phyloP scores from a whole-genome alignment of 2,888 invertebrate genomes.

The Branchinecta sandiegonensis region DNA sequence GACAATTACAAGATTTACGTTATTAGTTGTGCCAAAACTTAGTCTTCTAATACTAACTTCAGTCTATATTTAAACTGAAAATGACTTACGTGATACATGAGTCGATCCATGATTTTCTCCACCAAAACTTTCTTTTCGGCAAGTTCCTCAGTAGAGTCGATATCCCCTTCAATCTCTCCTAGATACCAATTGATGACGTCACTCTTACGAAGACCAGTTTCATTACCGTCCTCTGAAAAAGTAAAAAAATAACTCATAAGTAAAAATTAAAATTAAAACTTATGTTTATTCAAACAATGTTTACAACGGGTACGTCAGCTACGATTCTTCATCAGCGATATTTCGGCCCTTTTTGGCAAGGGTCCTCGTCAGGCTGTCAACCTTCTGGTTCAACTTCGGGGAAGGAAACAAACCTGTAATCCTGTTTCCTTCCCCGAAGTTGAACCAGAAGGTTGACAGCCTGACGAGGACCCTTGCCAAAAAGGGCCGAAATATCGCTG shows the following conservation, averaged over 20 bases:
- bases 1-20: background rate
- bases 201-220: slow-evolving; percentile 45
- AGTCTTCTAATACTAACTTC: slow-evolving; percentile 16
- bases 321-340: too few species aligned
- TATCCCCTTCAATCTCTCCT: slow-evolving; percentile 65
- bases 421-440: too few species aligned
- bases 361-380: too few species aligned
- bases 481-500: too few species aligned
- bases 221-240: slow-evolving; percentile 28
- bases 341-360: too few species aligned
- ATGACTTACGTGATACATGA: slow-evolving; percentile 60
- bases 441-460: too few species aligned
- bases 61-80: background rate
- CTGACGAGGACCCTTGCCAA: too few species aligned
- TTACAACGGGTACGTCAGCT: too few species aligned
- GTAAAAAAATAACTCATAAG: slow-evolving; percentile 26
- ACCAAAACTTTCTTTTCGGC: slow-evolving; percentile 72
- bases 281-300: too few species aligned
- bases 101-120: slow-evolving; percentile 83
- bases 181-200: slow-evolving; percentile 88
- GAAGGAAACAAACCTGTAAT: too few species aligned
- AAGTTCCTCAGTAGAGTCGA: slow-evolving; percentile 81
- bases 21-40: background rate
- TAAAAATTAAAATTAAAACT: slow-evolving; percentile 12
- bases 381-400: too few species aligned